These are phyloP conservation scores for Synergus japonicus DNA, from an alignment of 2,888 invertebrate species.

Conservation along the genomic window DNA sequence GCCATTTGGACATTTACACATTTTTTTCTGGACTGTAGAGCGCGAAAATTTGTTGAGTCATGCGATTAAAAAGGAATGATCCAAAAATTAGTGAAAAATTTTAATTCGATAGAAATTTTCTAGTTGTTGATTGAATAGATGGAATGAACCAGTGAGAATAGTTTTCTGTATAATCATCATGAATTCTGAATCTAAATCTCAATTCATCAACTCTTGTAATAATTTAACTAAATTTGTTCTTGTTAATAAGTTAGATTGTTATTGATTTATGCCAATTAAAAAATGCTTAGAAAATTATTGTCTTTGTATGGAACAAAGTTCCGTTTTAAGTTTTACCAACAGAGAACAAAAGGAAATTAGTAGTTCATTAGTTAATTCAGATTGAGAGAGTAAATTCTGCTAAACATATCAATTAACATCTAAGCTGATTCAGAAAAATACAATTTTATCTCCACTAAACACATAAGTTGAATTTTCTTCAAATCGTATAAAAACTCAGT, in stretches of 20 bases:
- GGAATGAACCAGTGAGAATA: not conserved
- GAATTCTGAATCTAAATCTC: not conserved
- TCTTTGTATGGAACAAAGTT: not conserved
- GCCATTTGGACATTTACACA: too few relatives aligned
- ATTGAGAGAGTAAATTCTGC: not conserved
- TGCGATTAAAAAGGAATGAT: not conserved
- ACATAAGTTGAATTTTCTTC: slow-evolving; percentile 16
- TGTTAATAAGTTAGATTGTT: not conserved
- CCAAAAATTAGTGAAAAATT: not conserved
- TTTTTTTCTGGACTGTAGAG: too few relatives aligned
- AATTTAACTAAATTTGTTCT: not conserved
- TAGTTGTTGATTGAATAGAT: not conserved
- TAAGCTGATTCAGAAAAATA: not conserved
- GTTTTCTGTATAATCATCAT: not conserved
- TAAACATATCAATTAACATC: slow-evolving; percentile 1
- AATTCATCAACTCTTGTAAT: not conserved
- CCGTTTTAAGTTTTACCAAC: not conserved
- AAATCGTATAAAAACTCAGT: not conserved
- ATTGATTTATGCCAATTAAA: not conserved
- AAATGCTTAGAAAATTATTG: not conserved
- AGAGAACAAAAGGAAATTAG: not conserved
- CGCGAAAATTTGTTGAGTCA: too few relatives aligned
- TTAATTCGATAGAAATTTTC: not conserved
- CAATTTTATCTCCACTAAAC: slow-evolving; percentile 41
- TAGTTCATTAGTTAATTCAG: too few relatives aligned